These are phyloP conservation scores for Furcifer pardalis DNA, from an alignment of 2,797 vertebrate genomes.

Conservation along the genomic window DNA sequence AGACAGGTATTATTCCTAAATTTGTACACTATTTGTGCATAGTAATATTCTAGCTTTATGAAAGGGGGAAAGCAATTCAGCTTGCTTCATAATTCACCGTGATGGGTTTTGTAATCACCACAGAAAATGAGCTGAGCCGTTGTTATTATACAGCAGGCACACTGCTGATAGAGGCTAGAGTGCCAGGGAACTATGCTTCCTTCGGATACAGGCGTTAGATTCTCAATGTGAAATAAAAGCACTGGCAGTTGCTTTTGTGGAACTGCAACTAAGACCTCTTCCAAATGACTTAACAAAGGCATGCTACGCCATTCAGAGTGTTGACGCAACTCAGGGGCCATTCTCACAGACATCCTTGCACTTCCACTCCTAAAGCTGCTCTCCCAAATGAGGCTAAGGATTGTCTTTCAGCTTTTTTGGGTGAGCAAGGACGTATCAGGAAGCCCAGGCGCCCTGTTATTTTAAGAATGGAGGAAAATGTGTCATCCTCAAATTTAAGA, in stretches of 20 bases:
- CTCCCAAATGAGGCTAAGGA: neutral
- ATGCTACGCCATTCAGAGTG: conserved; percentile 37
- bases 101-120: conserved; percentile 71
- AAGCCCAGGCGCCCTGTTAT: neutral
- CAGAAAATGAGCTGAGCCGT: conserved; percentile 57
- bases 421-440: neutral
- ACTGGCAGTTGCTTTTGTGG: conserved; percentile 60
- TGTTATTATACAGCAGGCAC: conserved; percentile 58
- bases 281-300: conserved; percentile 55
- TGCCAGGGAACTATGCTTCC: conserved; percentile 40
- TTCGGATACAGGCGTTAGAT: conserved; percentile 55
- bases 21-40: conserved; percentile 69
- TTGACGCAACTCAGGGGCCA: conserved; percentile 46
- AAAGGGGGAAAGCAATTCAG: conserved; percentile 67
- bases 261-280: conserved; percentile 63
- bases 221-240: conserved; percentile 62
- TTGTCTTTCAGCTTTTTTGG: neutral
- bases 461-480: neutral
- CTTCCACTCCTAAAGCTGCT: neutral
- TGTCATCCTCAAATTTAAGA: neutral
- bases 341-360: conserved; percentile 52
- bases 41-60: conserved; percentile 59
- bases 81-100: conserved; percentile 64
- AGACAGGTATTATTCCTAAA: conserved; percentile 58
- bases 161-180: conserved; percentile 53